Base-by-base conservation (phyloP, 2,113 vertebrate species). In the Bothrops jararaca region DNA sequence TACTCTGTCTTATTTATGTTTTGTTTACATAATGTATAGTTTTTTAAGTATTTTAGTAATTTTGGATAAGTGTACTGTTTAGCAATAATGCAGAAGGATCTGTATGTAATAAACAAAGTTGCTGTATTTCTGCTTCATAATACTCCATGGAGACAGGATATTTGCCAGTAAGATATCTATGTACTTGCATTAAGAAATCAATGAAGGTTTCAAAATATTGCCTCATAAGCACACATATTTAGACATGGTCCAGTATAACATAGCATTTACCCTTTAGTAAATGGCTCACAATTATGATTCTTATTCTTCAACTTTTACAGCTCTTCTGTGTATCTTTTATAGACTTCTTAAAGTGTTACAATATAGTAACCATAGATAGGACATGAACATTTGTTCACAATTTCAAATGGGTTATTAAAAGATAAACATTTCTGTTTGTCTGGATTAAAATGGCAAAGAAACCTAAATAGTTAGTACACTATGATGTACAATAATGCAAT, bases 11-110 rank as follows among this genome's bases (percentile, higher is more conserved):
- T 99, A 99, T 99, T 99, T 99, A 99, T 99, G 98, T 98, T 98
- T 98, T 98, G 96, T 98, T 98, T 98, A 98, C 98, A 98, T 98
- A 98, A 98, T 98, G 98, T 98, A 99, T 98, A 98, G 98, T 98
- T 98, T 98, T 99, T 98, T 97, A 98, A 98, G 97, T 98, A 98
- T 98, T 98, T 98, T 98, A 98, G 97, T 98, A 98, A 98, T 97
- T 98, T 98, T 98, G 97, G 98, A 98, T 97, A 97, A 98, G 97
- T 98, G 97, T 97, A 98, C 97, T 98, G 97, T 98, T 98, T 98
- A 97, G 98, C 97, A 98, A 93, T 97, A 97, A 97, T 98, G 97
- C 98, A 98, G 98, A 98, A 97, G 85, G 97, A 96, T 98, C 97
- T 98, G 98, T 98, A 96, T 98, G 96, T 95, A 98, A 99, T 98